Conservation (phyloP, 1,140 invertebrate species). For the Pseudomyrmex flavicornis region DNA sequence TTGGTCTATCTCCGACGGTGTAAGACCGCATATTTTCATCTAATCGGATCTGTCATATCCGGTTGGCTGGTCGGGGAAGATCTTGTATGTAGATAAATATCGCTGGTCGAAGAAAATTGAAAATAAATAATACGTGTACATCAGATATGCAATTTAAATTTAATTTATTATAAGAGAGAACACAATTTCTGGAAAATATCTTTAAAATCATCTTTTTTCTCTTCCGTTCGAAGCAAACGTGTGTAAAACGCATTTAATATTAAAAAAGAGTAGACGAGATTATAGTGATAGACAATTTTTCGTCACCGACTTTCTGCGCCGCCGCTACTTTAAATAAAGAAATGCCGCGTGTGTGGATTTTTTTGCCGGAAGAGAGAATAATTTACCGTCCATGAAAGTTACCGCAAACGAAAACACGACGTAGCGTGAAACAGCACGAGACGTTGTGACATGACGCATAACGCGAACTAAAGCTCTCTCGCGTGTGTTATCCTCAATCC, state of each 20-base stretch:
- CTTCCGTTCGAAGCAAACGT: too few relatives aligned
- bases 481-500: constrained; percentile 66
- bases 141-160: too few relatives aligned
- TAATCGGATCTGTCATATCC: constrained; percentile 79
- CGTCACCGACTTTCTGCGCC: too few relatives aligned
- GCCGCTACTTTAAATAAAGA: too few relatives aligned
- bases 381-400: not conserved
- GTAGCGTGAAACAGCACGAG: constrained; percentile 41
- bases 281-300: too few relatives aligned
- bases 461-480: constrained; percentile 18
- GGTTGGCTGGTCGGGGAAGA: constrained; percentile 74
- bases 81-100: not conserved
- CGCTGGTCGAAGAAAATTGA: constrained; percentile 33
- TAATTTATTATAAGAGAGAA: too few relatives aligned
- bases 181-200: too few relatives aligned
- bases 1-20: constrained; percentile 62
- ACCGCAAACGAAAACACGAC: not conserved
- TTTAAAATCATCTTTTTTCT: too few relatives aligned
- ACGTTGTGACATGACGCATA: constrained; percentile 39
- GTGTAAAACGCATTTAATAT: too few relatives aligned
- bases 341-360: not conserved
- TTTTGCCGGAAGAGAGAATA: not conserved
- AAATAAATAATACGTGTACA: constrained; percentile 3
- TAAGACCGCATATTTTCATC: constrained; percentile 71
- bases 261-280: too few relatives aligned